Percentiles rank a stretch among this genome's conserved stretches.
These are phyloP conservation scores for Pristionchus exspectatus DNA, from an alignment of 2,888 invertebrate genomes.

Conservation along the genomic window DNA sequence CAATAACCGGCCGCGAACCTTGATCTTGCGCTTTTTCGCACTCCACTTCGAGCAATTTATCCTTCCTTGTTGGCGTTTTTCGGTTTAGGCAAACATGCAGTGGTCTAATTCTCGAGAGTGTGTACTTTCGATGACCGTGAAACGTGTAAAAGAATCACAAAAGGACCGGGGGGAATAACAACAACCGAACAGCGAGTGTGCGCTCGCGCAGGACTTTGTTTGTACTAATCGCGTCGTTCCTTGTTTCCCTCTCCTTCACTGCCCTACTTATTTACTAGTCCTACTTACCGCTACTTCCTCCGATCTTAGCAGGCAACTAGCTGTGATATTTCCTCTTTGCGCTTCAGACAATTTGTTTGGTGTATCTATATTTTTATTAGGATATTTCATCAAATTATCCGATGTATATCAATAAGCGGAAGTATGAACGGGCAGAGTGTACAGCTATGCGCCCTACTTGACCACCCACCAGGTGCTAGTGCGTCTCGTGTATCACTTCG, in stretches of 20 bases:
- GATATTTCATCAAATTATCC: too few relatives aligned
- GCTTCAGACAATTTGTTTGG: too few relatives aligned
- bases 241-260: not conserved
- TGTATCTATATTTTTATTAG: too few relatives aligned
- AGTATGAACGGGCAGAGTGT: not conserved
- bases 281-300: slow-evolving; percentile 11
- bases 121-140: slow-evolving; percentile 35
- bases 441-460: slow-evolving; percentile 28
- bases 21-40: not conserved
- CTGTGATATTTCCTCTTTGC: too few relatives aligned
- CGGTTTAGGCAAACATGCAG: not conserved
- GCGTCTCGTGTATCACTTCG: slow-evolving; percentile 14
- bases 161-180: not conserved
- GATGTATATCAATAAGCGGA: not conserved
- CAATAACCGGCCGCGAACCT: not conserved
- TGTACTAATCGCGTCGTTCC: slow-evolving; percentile 23
- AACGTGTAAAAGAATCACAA: slow-evolving; percentile 15
- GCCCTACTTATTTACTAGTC: slow-evolving; percentile 20
- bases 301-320: not conserved
- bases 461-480: slow-evolving; percentile 27
- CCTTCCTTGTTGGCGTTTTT: not conserved
- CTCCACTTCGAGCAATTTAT: not conserved
- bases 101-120: slow-evolving; percentile 21
- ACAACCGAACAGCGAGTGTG: not conserved
- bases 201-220: slow-evolving; percentile 37